A percentile compares a stretch with the other conserved stretches of the same genome.
Conservation (phyloP, 2,797 vertebrate species). For the Hozukius guyotensis region DNA sequence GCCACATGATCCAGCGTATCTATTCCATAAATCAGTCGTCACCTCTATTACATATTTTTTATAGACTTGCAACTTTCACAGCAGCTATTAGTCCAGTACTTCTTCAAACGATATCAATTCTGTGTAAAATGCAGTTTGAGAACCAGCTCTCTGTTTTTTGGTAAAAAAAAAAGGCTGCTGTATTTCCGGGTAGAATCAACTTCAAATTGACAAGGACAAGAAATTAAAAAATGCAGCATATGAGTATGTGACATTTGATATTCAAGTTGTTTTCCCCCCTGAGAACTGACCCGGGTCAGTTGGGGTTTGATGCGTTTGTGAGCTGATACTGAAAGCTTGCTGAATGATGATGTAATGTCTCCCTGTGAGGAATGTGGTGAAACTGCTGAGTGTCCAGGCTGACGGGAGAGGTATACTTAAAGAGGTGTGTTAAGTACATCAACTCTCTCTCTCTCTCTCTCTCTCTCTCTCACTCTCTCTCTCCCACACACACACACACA, state of each 20-base stretch:
- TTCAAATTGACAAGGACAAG: neutral
- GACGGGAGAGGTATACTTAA: slow-evolving; percentile 18
- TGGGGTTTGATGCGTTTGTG: neutral
- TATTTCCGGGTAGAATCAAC: neutral
- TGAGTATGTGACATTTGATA: slow-evolving; percentile 8
- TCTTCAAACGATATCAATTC: neutral
- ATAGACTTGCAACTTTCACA: neutral
- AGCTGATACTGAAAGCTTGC: slow-evolving; percentile 5
- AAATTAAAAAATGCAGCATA: neutral
- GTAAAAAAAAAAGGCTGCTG: neutral
- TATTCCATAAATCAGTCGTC: slow-evolving; percentile 23
- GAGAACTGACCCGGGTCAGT: neutral
- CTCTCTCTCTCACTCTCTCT: neutral
- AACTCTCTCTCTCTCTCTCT: neutral
- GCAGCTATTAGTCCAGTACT: neutral
- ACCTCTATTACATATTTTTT: neutral
- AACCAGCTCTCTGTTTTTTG: neutral
- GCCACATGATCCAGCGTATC: neutral
- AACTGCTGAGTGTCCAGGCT: slow-evolving; percentile 40
- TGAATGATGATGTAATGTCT: slow-evolving; percentile 55
- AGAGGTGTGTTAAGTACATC: slow-evolving; percentile 23
- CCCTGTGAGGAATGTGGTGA: slow-evolving; percentile 47
- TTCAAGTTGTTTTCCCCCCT: neutral
- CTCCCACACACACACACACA: neutral
- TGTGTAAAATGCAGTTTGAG: neutral